These are phyloP conservation scores for Vipera ursinii DNA, from an alignment of 2,797 vertebrate species.

Conservation along the genomic window DNA sequence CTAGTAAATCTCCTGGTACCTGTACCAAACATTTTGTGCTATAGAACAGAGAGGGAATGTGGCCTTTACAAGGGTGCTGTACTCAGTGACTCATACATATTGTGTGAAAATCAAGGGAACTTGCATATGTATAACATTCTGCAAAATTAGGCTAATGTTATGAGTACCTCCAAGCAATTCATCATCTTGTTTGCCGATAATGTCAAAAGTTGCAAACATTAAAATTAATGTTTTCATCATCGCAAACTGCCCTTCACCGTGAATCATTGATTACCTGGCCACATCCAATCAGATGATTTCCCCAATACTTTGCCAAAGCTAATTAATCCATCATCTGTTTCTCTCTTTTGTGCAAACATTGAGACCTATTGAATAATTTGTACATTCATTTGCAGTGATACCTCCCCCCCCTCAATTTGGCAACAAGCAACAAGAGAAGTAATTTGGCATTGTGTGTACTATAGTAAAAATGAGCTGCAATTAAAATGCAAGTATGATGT, in stretches of 20 bases:
- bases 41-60: background rate
- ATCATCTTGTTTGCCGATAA: background rate
- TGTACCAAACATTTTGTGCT: background rate
- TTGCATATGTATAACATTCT: background rate
- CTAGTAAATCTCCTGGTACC: too few species aligned
- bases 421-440: background rate
- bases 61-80: background rate
- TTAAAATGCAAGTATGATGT: background rate
- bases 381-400: conserved; percentile 6
- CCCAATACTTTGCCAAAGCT: conserved; percentile 5
- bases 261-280: conserved; percentile 13
- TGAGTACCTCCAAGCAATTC: background rate
- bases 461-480: background rate
- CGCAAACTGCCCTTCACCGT: background rate
- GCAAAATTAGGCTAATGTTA: background rate
- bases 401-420: background rate
- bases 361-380: conserved; percentile 8
- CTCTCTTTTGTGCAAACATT: background rate
- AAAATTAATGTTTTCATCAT: conserved; percentile 15
- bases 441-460: background rate
- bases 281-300: background rate
- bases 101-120: background rate
- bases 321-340: conserved; percentile 16
- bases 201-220: conserved; percentile 7
- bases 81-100: background rate